phyloP scores from a whole-genome alignment of 2,113 vertebrate genomes.

The Chitala chitala region DNA sequence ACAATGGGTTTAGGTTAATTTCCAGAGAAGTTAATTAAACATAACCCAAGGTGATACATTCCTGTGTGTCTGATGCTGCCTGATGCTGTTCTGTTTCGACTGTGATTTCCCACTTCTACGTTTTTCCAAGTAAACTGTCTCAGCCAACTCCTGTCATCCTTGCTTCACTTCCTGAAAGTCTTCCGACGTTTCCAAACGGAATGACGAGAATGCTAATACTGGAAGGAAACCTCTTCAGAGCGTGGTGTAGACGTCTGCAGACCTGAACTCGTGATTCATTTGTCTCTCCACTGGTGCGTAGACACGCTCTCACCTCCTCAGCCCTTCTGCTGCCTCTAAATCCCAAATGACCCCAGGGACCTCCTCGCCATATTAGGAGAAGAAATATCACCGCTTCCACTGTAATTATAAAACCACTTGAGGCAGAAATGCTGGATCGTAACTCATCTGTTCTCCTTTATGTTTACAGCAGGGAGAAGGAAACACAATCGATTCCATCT shows the following conservation, averaged over 20 bases:
- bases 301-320: slow-evolving; percentile 25
- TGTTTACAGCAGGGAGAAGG: slow-evolving; percentile 35
- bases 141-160: too few species aligned
- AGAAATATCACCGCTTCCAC: slow-evolving; percentile 50
- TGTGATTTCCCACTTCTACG: too few species aligned
- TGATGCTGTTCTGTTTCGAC: too few species aligned
- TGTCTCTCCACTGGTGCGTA: not conserved
- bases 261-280: not conserved
- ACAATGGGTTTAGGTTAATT: too few species aligned
- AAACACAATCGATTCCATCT: slow-evolving; percentile 38
- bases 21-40: too few species aligned
- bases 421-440: slow-evolving; percentile 45
- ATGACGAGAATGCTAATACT: too few species aligned
- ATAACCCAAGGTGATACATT: too few species aligned
- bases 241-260: not conserved
- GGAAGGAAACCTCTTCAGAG: not conserved
- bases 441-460: slow-evolving; percentile 49
- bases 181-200: too few species aligned
- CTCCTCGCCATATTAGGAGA: slow-evolving; percentile 54
- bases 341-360: slow-evolving; percentile 54
- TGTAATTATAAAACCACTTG: slow-evolving; percentile 63
- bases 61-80: too few species aligned
- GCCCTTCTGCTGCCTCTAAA: slow-evolving; percentile 56
- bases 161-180: too few species aligned
- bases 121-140: too few species aligned